These are phyloP conservation scores for Cotesia chilonis DNA, from an alignment of 1,140 invertebrate species.

Conservation along the genomic window DNA sequence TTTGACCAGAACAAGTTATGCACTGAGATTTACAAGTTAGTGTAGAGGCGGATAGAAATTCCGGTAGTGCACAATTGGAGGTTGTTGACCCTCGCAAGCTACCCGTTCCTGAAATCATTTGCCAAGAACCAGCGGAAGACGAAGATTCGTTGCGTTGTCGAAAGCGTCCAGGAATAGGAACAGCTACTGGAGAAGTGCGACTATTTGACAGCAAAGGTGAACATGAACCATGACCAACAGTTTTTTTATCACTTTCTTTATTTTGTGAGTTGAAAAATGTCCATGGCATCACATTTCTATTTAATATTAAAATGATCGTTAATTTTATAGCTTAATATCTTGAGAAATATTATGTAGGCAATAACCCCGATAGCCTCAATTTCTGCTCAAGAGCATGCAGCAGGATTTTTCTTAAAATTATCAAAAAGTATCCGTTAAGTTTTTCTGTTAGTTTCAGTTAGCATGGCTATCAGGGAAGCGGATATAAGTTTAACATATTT, in stretches of 20 bases:
- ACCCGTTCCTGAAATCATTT: conserved; percentile 74
- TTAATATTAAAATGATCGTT: conserved; percentile 27
- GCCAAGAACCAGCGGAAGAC: conserved; percentile 72
- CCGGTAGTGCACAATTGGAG: conserved; percentile 60
- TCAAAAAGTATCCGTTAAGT: too few relatives aligned
- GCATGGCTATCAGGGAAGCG: too few relatives aligned
- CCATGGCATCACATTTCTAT: conserved; percentile 52
- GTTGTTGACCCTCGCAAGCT: conserved; percentile 70
- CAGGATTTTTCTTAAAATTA: too few relatives aligned
- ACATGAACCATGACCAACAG: conserved; percentile 49
- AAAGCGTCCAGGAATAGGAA: conserved; percentile 62
- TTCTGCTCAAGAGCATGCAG: too few relatives aligned
- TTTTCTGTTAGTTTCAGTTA: too few relatives aligned
- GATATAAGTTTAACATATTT: too few relatives aligned
- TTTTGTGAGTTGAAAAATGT: conserved; percentile 53
- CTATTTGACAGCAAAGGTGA: conserved; percentile 56
- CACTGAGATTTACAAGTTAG: conserved; percentile 55
- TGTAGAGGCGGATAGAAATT: conserved; percentile 52
- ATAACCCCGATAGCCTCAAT: too few relatives aligned
- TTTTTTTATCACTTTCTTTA: conserved; percentile 54
- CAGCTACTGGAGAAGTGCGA: conserved; percentile 71
- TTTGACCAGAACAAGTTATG: conserved; percentile 56
- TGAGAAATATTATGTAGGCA: conserved; percentile 4
- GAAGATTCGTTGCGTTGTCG: conserved; percentile 71
- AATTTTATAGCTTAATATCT: neutral